Percentiles rank a stretch among this genome's conserved stretches.
These are phyloP conservation scores for Cyrtorhinus lividipennis DNA, from an alignment of 1,140 invertebrate species.

Conservation along the genomic window DNA sequence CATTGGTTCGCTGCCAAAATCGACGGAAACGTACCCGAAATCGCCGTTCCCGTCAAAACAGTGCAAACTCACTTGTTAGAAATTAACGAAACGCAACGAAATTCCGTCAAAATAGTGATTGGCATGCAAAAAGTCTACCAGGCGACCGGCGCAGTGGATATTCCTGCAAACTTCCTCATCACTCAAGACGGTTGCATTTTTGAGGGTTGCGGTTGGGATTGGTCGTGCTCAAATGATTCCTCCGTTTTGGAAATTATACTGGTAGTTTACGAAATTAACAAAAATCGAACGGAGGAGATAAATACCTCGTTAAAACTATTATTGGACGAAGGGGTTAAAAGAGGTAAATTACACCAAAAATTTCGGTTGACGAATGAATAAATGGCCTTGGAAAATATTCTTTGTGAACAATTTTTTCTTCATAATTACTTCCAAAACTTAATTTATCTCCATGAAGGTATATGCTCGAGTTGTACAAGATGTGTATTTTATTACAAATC, in stretches of 20 bases:
- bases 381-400: no score
- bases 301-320: neutral
- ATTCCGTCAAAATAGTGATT: neutral
- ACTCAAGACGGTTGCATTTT: neutral
- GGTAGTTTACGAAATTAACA: neutral
- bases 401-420: no score
- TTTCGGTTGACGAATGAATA: no score
- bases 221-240: no score
- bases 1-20: neutral
- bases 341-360: neutral
- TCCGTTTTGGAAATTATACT: no score
- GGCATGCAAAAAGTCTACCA: neutral
- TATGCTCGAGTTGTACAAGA: no score
- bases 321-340: neutral
- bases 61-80: neutral
- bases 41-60: neutral
- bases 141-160: neutral
- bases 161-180: neutral
- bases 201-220: neutral
- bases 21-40: neutral
- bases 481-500: no score
- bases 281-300: neutral
- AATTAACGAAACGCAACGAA: no score
- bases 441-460: no score
- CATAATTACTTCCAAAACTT: no score